These are phyloP conservation scores for Paratrypauchen microcephalus DNA, from an alignment of 2,797 vertebrate species.

Conservation along the genomic window DNA sequence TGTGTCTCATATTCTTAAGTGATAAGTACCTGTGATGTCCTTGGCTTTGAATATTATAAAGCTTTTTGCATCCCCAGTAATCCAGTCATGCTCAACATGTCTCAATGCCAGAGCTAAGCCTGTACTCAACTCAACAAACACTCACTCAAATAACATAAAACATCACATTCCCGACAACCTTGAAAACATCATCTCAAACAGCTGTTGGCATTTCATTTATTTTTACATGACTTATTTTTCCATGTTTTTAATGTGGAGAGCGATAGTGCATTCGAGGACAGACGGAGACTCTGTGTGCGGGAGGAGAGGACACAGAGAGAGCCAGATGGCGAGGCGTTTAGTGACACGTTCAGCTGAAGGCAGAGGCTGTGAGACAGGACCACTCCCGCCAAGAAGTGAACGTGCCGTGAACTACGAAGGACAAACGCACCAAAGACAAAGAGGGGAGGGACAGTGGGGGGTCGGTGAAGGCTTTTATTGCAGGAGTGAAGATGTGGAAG, in stretches of 20 bases:
- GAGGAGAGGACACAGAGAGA: constrained; percentile 43
- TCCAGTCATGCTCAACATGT: constrained; percentile 31
- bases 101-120: constrained; percentile 42
- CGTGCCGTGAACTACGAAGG: constrained; percentile 39
- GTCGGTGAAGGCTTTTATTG: constrained; percentile 28
- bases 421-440: constrained; percentile 40
- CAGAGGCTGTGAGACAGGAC: constrained; percentile 39
- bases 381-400: constrained; percentile 24
- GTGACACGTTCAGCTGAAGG: constrained; percentile 57
- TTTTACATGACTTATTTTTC: constrained; percentile 24
- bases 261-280: constrained; percentile 21
- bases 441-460: constrained; percentile 33
- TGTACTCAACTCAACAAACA: no score
- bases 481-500: constrained; percentile 45
- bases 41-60: constrained; percentile 23
- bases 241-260: constrained; percentile 13
- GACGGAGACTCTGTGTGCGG: constrained; percentile 31
- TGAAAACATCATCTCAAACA: constrained; percentile 32
- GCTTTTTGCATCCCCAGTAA: constrained; percentile 11
- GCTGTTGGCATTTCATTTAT: constrained; percentile 19
- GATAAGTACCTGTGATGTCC: not conserved
- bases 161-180: constrained; percentile 26
- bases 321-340: constrained; percentile 61
- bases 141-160: constrained; percentile 46
- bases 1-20: not conserved